Evolutionary conservation across 2,888 invertebrate genomes (phyloP).

Genomic region (Ellobium chinense): DNA sequence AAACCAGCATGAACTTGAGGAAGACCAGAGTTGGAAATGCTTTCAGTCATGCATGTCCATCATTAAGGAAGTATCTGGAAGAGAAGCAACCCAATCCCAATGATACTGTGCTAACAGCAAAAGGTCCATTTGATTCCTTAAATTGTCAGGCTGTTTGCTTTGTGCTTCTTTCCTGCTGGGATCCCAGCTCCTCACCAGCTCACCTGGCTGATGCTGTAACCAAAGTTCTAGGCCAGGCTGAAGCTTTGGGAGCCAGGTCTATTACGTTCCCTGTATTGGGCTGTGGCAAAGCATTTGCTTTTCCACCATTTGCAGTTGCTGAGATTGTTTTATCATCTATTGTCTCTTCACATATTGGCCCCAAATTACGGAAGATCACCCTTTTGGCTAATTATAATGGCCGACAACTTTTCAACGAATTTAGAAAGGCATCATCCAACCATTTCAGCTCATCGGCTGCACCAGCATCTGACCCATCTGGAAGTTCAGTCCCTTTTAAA

Average conservation of each 20-base stretch:
- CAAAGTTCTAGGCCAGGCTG: not conserved
- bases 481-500: not conserved
- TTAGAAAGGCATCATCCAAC: conserved; percentile 2
- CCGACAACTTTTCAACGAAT: conserved; percentile 25
- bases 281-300: conserved; percentile 27
- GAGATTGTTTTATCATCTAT: not conserved
- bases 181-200: not conserved
- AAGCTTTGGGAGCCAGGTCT: conserved; percentile 7
- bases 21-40: conserved; percentile 40
- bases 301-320: conserved; percentile 9
- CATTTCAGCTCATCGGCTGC: not conserved
- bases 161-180: conserved; percentile 1
- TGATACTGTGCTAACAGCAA: conserved; percentile 3
- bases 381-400: conserved; percentile 7
- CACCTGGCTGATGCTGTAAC: not conserved
- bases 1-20: conserved; percentile 22
- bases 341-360: not conserved
- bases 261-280: conserved; percentile 29
- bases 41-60: conserved; percentile 23
- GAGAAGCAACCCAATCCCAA: not conserved
- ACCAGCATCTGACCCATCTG: not conserved
- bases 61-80: not conserved
- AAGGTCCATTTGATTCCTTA: not conserved
- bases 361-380: not conserved
- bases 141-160: conserved; percentile 24